Evolutionary conservation across 2,888 invertebrate genomes (phyloP).

Genomic region (Ametastegia equiseti): DNA sequence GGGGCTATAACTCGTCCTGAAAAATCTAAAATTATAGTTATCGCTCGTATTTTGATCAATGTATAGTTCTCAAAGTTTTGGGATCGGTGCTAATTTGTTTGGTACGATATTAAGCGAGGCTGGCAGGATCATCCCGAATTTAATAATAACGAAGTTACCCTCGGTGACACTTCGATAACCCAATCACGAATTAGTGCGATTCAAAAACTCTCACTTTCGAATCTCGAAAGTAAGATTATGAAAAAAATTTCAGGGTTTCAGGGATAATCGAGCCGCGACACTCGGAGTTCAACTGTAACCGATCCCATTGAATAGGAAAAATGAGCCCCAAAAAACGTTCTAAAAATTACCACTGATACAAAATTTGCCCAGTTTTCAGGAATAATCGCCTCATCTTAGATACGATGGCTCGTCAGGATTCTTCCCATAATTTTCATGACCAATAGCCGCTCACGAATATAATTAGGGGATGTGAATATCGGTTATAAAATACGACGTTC

Average conservation of each 20-base stretch:
- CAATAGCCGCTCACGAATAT: not conserved
- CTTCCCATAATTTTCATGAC: not conserved
- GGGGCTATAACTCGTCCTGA: too few species aligned
- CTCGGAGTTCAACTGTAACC: not conserved
- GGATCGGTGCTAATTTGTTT: slow-evolving; percentile 3
- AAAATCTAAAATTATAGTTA: too few species aligned
- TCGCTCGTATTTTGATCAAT: not conserved
- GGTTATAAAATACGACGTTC: not conserved
- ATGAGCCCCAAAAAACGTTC: not conserved
- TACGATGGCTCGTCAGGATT: not conserved
- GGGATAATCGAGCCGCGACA: not conserved
- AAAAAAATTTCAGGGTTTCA: not conserved
- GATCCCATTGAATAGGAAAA: not conserved
- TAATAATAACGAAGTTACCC: not conserved
- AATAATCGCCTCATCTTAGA: not conserved
- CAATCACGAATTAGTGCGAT: not conserved
- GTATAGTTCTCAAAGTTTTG: not conserved
- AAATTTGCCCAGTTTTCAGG: not conserved
- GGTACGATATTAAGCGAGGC: not conserved
- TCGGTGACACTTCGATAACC: not conserved
- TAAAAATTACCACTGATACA: not conserved
- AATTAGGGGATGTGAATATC: not conserved
- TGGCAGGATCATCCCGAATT: not conserved
- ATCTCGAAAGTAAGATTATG: not conserved
- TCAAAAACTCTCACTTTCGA: not conserved